phyloP scores from a whole-genome alignment of 1,140 invertebrate genomes.

The Rhopalosiphum maidis region DNA sequence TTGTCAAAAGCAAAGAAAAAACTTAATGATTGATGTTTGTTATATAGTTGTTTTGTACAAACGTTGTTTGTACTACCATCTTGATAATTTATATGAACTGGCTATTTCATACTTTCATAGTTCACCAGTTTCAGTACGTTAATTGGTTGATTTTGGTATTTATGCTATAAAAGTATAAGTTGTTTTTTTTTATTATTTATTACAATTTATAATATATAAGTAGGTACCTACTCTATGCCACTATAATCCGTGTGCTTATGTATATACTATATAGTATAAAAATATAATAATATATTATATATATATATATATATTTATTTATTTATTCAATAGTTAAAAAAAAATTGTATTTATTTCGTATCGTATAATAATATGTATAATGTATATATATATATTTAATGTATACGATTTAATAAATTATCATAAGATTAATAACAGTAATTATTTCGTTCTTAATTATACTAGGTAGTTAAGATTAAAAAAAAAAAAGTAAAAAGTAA shows the following conservation, averaged over 20 bases:
- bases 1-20: not conserved
- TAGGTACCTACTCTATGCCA: too few relatives aligned
- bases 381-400: not conserved
- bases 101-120: not conserved
- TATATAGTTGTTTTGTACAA: not conserved
- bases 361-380: not conserved
- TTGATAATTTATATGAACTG: not conserved
- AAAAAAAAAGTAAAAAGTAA: not conserved
- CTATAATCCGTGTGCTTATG: too few relatives aligned
- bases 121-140: not conserved
- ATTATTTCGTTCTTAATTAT: slow-evolving; percentile 18
- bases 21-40: not conserved
- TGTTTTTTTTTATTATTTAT: not conserved
- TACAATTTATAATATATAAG: not conserved
- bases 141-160: not conserved
- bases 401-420: slow-evolving; percentile 8
- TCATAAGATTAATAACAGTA: not conserved
- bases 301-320: not conserved
- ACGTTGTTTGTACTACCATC: not conserved
- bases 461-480: slow-evolving; percentile 6
- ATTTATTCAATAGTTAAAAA: not conserved
- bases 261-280: too few relatives aligned
- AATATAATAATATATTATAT: too few relatives aligned
- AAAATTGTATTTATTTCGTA: not conserved
- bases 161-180: not conserved